phyloP scores from a whole-genome alignment of 1,140 invertebrate genomes.

The Thaumetopoea pityocampa region DNA sequence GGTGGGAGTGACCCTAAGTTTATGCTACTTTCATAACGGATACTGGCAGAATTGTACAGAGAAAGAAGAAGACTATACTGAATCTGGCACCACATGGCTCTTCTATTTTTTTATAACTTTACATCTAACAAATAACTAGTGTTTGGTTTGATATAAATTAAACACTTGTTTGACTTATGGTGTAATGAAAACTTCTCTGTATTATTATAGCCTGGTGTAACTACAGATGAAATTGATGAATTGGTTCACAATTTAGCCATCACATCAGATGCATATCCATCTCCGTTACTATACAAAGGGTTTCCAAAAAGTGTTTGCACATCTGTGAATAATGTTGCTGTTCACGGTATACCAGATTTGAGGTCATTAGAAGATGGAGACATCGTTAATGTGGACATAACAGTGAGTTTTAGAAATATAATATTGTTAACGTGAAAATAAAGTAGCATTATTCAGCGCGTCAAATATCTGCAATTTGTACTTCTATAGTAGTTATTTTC shows the following conservation, averaged over 20 bases:
- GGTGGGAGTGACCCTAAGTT: too few relatives aligned
- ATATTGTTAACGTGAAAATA: too few relatives aligned
- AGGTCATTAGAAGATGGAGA: slow-evolving; percentile 89
- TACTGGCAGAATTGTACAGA: too few relatives aligned
- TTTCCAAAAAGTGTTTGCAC: slow-evolving; percentile 97
- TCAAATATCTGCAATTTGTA: too few relatives aligned
- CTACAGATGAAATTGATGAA: slow-evolving; percentile 92
- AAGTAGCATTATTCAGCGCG: too few relatives aligned
- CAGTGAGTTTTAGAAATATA: slow-evolving; percentile 78
- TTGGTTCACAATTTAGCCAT: slow-evolving; percentile 85
- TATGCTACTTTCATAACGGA: too few relatives aligned
- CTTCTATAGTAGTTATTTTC: too few relatives aligned
- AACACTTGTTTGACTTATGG: slow-evolving; percentile 6
- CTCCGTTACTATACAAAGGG: slow-evolving; percentile 89
- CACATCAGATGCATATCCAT: slow-evolving; percentile 89
- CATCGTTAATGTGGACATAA: slow-evolving; percentile 94
- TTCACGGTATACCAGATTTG: slow-evolving; percentile 96
- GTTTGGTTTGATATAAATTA: too few relatives aligned
- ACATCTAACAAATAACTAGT: too few relatives aligned
- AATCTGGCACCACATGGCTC: too few relatives aligned
- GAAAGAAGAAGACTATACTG: too few relatives aligned
- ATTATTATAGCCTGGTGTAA: slow-evolving; percentile 84
- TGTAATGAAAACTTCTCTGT: slow-evolving; percentile 3
- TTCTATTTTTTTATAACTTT: too few relatives aligned
- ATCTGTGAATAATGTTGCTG: slow-evolving; percentile 95